Evolutionary conservation across 2,113 vertebrate species (phyloP), one percentile per base, ranked within the genome.

Genomic region (Planiliza haematocheilus): DNA sequence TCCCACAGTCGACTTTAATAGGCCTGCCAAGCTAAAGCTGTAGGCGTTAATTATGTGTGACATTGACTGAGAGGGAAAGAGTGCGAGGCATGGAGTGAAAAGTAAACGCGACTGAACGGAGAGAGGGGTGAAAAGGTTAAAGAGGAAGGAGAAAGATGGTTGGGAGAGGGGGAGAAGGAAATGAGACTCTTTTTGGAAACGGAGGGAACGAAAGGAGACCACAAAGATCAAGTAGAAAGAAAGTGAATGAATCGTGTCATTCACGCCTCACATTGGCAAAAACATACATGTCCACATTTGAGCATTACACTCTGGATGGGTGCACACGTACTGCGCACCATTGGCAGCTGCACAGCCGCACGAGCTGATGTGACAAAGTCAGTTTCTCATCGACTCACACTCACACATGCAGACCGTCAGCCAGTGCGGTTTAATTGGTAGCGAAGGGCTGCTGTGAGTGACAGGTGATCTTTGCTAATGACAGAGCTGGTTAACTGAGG

Each of bases 1-100:
- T 77, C 38, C 37, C 42, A 64, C 67, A 7, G n/a, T 56, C 58
- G 20, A 79, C 56, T 84, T 64, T 79, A 79, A 84, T 74, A 68
- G 72, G 64, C 55, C 71, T 61, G 72, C 55, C 56, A 36, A 64
- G 42, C 46, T 57, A 46, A 70, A 78, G 82, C 77, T 81, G 80
- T 70, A 70, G 74, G 80, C 7, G 48, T 66, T 87, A 83, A 87
- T 81, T 85, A 79, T 66, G 55, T 36, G 41, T 55, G 74, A 72
- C 82, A 72, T 43, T 82, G 82, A 87, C 64, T 76, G 72, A 81
- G 48, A 74, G 62, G 30, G 65, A 65, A 45, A 62, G 37, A 68
- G 62, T 6, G 50, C 2, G 18, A 1, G 21, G 66, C 34, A 48
- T 0, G 21, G 56, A 48, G 66, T 17, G 49, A 64, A 62, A 70